Base-by-base conservation (phyloP, 2,113 vertebrate species). In the Plecturocebus donacophilus region DNA sequence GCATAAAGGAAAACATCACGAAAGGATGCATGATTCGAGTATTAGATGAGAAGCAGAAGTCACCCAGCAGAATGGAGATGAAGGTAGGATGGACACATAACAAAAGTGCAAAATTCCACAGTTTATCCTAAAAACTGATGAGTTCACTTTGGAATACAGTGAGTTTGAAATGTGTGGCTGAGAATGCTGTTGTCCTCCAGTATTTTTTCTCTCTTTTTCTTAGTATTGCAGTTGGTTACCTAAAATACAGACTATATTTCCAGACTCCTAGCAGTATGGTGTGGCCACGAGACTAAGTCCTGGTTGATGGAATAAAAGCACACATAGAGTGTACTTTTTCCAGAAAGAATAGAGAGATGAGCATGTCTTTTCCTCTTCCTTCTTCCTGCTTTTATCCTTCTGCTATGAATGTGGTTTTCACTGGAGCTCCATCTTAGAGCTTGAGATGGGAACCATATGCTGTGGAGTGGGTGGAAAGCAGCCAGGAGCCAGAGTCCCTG, bases 1-100 rank as follows among this genome's bases (percentile, higher is more conserved):
- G 75, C 12, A 20, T 92, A 94, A 95, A 86, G 73, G 86, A 94
- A 94, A 52, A 16, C 42, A 30, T 96, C 58, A 64, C 42, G 66
- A 81, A 92, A 94, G 83, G 61, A 85, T 35, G 42, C 8, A 47
- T 54, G 66, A 71, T 66, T 5, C 35, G 23, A 95, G 5, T 96
- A 61, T 64, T 92, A 75, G 81, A 52, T 75, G 64, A 95, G 90
- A 47, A 68, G 40, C 71, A 68, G 79, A 30, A 83, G 19, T 83
- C 85, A 30, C 35, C 42, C 54, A 42, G 30, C n/a, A 80, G 66
- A 92, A 92, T 76, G 42, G 25, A 91, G 71, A 49, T 85, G 58
- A n/a, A 79, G 68, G 38, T 92, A 77, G 75, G n/a, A 52, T 56
- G 27, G n/a, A 86, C 49, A 80, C 25, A 70, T 94, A 52, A 90